These are phyloP conservation scores for Tholera decimalis DNA, from an alignment of 2,888 invertebrate species.

Conservation along the genomic window DNA sequence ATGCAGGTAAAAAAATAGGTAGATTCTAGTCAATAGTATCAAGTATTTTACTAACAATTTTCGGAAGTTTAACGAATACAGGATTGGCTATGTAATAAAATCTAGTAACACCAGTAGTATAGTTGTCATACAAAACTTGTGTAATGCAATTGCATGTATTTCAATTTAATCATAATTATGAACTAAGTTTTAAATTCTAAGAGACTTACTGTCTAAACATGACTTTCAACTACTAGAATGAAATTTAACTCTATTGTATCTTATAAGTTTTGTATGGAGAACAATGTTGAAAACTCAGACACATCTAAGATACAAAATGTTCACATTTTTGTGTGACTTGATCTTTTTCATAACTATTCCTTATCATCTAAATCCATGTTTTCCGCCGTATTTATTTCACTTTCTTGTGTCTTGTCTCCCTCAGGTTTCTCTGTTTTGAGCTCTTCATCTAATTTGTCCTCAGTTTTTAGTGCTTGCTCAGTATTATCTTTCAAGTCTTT, in stretches of 20 bases:
- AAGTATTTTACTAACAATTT: not conserved
- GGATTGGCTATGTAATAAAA: not conserved
- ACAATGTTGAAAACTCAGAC: conserved; percentile 10
- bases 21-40: conserved; percentile 2
- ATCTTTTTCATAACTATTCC: conserved; percentile 67
- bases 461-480: conserved; percentile 38
- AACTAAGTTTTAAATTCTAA: not conserved
- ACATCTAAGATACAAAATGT: not conserved
- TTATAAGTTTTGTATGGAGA: conserved; percentile 7
- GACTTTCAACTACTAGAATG: conserved; percentile 5
- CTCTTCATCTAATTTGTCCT: conserved; percentile 24
- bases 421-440: conserved; percentile 26
- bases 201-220: conserved; percentile 15
- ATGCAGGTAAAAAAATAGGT: conserved; percentile 27
- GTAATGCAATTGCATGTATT: conserved; percentile 11
- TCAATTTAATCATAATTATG: conserved; percentile 18
- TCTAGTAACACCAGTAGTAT: conserved; percentile 2
- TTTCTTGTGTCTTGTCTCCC: conserved; percentile 61
- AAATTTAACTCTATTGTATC: conserved; percentile 13
- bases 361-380: conserved; percentile 83
- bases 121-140: not conserved
- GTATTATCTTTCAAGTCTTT: conserved; percentile 35
- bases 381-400: conserved; percentile 72
- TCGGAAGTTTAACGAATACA: conserved; percentile 3
- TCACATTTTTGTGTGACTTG: conserved; percentile 1